Conservation (phyloP, 2,797 vertebrate genomes). For the Falco biarmicus region DNA sequence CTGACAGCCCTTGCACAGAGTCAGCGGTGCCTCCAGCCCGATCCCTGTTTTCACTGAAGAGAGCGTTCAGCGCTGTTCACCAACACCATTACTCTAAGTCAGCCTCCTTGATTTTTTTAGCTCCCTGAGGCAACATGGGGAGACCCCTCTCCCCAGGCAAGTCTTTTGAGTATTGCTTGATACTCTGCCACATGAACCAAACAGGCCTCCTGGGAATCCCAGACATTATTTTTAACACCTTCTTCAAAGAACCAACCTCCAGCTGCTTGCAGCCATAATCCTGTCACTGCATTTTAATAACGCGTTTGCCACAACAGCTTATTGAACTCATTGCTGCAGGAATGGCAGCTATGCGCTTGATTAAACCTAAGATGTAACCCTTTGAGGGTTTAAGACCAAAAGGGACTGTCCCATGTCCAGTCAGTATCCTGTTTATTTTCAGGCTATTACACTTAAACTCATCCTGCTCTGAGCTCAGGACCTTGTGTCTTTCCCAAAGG, state of each 20-base stretch:
- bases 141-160: background rate
- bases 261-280: background rate
- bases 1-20: background rate
- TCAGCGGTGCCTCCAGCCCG: background rate
- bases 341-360: background rate
- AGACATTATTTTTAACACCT: background rate
- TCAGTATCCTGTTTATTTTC: background rate
- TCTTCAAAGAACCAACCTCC: background rate
- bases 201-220: background rate
- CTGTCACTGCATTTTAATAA: background rate
- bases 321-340: background rate
- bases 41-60: background rate
- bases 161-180: background rate
- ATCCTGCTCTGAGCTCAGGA: background rate
- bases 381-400: fast-evolving
- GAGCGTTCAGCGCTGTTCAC: background rate
- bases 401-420: background rate
- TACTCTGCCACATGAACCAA: background rate
- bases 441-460: background rate
- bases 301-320: background rate
- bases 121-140: background rate
- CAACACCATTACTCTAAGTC: background rate
- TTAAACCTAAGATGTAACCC: background rate
- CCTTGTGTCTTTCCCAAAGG: background rate
- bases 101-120: background rate